Evolutionary conservation across 2,797 vertebrate species (phyloP), one percentile per base, ranked within the genome.

Genomic region (Enteromius thamalakanensis): DNA sequence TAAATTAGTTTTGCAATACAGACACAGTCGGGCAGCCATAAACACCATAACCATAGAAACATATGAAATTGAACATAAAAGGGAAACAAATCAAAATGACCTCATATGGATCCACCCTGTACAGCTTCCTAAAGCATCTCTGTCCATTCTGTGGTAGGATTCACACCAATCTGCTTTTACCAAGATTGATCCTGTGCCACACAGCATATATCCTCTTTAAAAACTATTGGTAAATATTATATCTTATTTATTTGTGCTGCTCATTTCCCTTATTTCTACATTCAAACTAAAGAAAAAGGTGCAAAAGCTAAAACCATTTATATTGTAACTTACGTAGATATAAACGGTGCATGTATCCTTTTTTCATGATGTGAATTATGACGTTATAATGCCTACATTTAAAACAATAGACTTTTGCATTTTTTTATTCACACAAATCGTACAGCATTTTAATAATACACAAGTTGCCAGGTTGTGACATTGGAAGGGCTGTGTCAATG

Each of bases 11-110:
- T 40, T 26, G 64, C 32, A 70, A 58, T 37, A 34, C 37, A 53
- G 40, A 34, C 19, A 17, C 65, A 55, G 15, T 55, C 40, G 49
- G 58, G 49, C 49, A 80, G 32, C 62, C 19, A 79, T 45, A 70
- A 69, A 69, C 2, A 26, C 65, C 12, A 69, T 80, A 80, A 80
- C 51, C 78, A 68, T 79, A 69, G 21, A 80, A 80, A 69, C 64
- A 42, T 40, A 69, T 40, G n/a, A 55, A 32, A 17, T 17, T 51
- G 32, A 79, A 69, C 32, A 80, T 55, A 29, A 79, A 77, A 34
- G 45, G 26, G 26, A 79, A 64, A 64, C 23, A 19, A 0, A 62
- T 77, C 47, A 77, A 19, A 60, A 77, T 62, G 9, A 53, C 77
- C n/a, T 79, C 47, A 37, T 68, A 8, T 23, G 29, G 29, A 21